phyloP scores from a whole-genome alignment of 2,797 vertebrate species.

The Nasua narica region DNA sequence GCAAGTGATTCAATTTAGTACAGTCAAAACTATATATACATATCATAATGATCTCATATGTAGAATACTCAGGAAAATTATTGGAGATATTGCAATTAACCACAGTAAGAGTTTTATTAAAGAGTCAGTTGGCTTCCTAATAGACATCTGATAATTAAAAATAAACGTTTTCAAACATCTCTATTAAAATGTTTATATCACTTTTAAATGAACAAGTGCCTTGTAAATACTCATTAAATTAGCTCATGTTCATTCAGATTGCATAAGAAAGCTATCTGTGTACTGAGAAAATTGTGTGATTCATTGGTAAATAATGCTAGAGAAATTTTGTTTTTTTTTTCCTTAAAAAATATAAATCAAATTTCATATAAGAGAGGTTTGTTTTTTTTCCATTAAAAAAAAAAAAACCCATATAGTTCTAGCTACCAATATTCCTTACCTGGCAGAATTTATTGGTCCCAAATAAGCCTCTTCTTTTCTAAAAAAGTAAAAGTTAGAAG shows the following conservation, averaged over 20 bases:
- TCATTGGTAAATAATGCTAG: constrained; percentile 6
- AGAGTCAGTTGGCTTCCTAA: neutral
- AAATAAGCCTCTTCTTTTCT: constrained; percentile 75
- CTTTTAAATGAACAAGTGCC: constrained; percentile 36
- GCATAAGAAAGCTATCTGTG: neutral
- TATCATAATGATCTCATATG: neutral
- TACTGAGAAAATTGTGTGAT: neutral
- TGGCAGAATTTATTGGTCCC: constrained; percentile 71
- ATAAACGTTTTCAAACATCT: constrained; percentile 30
- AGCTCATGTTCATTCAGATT: constrained; percentile 40
- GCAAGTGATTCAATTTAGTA: constrained; percentile 17
- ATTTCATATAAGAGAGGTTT: no score
- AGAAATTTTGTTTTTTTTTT: neutral
- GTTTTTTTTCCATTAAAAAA: no score
- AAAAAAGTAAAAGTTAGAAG: constrained; percentile 74
- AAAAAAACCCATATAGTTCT: neutral
- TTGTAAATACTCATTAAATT: constrained; percentile 41
- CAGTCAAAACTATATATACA: neutral
- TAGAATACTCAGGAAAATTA: constrained; percentile 13
- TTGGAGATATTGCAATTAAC: neutral
- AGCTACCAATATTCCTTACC: constrained; percentile 60
- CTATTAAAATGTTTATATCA: neutral
- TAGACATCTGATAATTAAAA: constrained; percentile 42
- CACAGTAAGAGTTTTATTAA: neutral
- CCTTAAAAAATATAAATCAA: no score